phyloP scores from a whole-genome alignment of 2,888 invertebrate genomes.

The Cosmorhoe ocellata region DNA sequence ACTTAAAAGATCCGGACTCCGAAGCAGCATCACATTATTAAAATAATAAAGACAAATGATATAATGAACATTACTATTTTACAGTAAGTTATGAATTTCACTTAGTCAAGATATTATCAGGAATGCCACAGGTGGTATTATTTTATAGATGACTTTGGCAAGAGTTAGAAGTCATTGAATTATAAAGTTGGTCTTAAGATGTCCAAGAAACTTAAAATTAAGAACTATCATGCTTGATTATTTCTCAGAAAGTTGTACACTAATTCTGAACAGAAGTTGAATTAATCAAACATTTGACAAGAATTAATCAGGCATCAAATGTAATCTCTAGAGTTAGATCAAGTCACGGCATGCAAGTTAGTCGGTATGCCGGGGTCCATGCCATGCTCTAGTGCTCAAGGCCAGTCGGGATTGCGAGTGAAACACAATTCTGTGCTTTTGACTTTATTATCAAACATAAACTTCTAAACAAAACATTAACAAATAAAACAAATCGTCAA shows the following conservation, averaged over 20 bases:
- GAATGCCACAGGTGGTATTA: conserved; percentile 13
- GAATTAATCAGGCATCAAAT: conserved; percentile 53
- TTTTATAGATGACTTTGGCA: conserved; percentile 17
- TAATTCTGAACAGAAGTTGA: neutral
- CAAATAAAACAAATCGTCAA: conserved; percentile 58
- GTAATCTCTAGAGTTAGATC: conserved; percentile 37
- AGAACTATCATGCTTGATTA: conserved; percentile 48
- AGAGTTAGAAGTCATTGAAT: conserved; percentile 7
- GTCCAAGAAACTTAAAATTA: conserved; percentile 39
- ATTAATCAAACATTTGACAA: conserved; percentile 14
- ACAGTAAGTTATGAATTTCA: conserved; percentile 17
- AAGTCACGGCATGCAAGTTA: conserved; percentile 68
- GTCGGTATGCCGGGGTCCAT: conserved; percentile 58
- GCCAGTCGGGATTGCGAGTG: conserved; percentile 73
- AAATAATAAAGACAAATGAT: conserved; percentile 61
- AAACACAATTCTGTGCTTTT: conserved; percentile 80
- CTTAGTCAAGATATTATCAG: conserved; percentile 16
- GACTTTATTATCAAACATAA: conserved; percentile 76
- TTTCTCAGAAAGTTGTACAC: conserved; percentile 30
- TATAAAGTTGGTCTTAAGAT: conserved; percentile 21
- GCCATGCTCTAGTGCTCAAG: conserved; percentile 76
- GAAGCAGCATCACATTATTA: conserved; percentile 80
- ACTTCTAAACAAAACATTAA: conserved; percentile 57
- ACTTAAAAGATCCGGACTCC: conserved; percentile 76
- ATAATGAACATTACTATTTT: conserved; percentile 44